A percentile compares a stretch with the other conserved stretches of the same genome.
These are phyloP conservation scores for Lepilemur ruficaudatus DNA, from an alignment of 2,797 vertebrate species.

Conservation along the genomic window DNA sequence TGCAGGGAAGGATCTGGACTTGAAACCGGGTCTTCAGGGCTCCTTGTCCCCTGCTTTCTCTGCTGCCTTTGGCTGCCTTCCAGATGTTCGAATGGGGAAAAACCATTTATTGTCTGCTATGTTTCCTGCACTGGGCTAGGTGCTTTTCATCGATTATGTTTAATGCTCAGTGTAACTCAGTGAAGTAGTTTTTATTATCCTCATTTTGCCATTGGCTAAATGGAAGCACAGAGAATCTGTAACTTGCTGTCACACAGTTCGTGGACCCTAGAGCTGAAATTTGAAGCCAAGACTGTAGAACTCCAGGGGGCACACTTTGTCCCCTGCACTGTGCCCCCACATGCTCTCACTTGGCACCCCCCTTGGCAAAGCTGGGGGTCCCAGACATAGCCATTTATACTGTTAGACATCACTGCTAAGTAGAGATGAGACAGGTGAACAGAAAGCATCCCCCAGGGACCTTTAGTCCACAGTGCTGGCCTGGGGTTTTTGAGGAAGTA, in stretches of 20 bases:
- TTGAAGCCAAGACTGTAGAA: background rate
- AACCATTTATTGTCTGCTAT: background rate
- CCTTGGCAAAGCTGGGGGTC: background rate
- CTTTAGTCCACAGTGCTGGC: background rate
- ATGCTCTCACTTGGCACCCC: background rate
- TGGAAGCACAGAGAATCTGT: background rate
- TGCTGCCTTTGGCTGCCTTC: background rate
- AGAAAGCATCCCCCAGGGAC: accelerated
- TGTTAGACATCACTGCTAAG: background rate
- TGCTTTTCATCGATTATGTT: background rate
- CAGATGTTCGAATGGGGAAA: background rate
- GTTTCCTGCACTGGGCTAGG: background rate
- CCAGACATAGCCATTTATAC: accelerated
- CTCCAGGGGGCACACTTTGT: background rate
- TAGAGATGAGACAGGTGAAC: background rate
- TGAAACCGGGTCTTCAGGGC: background rate
- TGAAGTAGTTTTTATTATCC: background rate
- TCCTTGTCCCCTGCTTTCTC: background rate
- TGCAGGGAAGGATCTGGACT: background rate
- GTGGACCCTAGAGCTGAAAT: background rate
- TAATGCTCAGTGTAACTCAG: background rate
- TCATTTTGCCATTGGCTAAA: background rate
- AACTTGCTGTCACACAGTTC: background rate
- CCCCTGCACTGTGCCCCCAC: background rate
- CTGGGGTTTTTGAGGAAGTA: background rate